These are phyloP conservation scores for Oryctes rhinoceros DNA, from an alignment of 1,140 invertebrate genomes.

Conservation along the genomic window DNA sequence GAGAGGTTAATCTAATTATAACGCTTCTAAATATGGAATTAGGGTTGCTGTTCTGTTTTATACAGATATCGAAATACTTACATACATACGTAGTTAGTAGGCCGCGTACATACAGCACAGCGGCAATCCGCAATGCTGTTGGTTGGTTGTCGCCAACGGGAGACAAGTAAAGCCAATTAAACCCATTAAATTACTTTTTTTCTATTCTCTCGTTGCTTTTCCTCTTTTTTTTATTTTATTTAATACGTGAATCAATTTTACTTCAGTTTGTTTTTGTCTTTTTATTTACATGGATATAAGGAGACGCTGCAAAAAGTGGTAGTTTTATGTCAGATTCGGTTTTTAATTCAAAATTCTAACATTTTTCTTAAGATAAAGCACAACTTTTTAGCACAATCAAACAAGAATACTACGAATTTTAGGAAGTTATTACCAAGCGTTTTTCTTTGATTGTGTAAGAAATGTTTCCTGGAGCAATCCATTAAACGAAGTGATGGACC, in stretches of 20 bases:
- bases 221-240: neutral
- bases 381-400: neutral
- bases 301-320: neutral
- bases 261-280: neutral
- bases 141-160: neutral
- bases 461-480: too few relatives aligned
- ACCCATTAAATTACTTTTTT: neutral
- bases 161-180: slow-evolving; percentile 4
- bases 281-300: neutral
- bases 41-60: slow-evolving; percentile 19
- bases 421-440: too few relatives aligned
- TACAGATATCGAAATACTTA: neutral
- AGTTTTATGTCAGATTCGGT: neutral
- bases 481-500: too few relatives aligned
- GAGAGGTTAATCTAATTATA: slow-evolving; percentile 34
- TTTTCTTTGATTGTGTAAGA: too few relatives aligned
- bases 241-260: neutral
- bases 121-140: neutral
- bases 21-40: slow-evolving; percentile 30
- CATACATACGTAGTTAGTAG: neutral
- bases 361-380: neutral
- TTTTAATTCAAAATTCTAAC: too few relatives aligned
- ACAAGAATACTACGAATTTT: too few relatives aligned
- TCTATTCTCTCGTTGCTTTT: neutral
- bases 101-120: neutral